Conservation (phyloP, 2,888 invertebrate genomes). For the Gisinianus flammeolus region DNA sequence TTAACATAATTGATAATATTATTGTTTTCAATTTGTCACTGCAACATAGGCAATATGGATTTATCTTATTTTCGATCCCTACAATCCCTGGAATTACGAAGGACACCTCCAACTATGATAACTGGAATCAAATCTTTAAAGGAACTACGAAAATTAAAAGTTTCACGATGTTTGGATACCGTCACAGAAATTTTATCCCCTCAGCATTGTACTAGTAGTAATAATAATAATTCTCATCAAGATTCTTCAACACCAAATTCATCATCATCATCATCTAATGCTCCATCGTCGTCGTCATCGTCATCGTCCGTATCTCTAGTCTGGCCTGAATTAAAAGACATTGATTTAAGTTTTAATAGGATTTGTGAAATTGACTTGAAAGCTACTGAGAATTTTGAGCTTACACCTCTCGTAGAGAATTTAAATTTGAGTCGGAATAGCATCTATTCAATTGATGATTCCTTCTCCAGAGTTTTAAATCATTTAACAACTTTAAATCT, state of each 20-base stretch:
- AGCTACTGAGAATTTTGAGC: conserved; percentile 48
- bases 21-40: too few relatives aligned
- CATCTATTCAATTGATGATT: conserved; percentile 50
- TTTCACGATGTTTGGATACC: conserved; percentile 51
- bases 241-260: too few relatives aligned
- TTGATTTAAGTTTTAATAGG: conserved; percentile 55
- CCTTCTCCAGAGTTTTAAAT: conserved; percentile 49
- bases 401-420: conserved; percentile 52
- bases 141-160: conserved; percentile 51
- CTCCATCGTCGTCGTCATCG: background rate
- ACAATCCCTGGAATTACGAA: conserved; percentile 53
- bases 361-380: conserved; percentile 42
- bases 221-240: conserved; percentile 17
- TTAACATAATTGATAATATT: too few relatives aligned
- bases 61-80: conserved; percentile 50
- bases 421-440: conserved; percentile 56
- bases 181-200: conserved; percentile 46
- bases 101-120: conserved; percentile 49
- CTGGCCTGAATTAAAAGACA: conserved; percentile 56
- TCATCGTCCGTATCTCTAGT: conserved; percentile 43
- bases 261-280: background rate
- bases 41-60: conserved; percentile 43
- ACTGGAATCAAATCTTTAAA: conserved; percentile 40
- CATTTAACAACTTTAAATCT: conserved; percentile 54
- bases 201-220: conserved; percentile 21